phyloP scores from a whole-genome alignment of 2,113 vertebrate genomes.

The Sterrhoptilus dennistouni region DNA sequence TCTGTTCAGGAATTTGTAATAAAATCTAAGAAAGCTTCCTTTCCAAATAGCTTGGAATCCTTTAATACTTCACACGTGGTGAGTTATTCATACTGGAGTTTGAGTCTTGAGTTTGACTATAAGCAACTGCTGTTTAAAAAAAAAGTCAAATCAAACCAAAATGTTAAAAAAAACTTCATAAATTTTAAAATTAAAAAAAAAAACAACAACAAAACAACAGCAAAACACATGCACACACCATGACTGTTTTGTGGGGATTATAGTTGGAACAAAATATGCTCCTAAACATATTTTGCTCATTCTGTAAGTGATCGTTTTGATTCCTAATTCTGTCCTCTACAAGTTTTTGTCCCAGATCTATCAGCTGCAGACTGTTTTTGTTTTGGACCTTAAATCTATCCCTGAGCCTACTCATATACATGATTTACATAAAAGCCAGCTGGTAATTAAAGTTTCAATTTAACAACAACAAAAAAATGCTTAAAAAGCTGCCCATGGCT shows the following conservation, averaged over 20 bases:
- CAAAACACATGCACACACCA: slow-evolving; percentile 62
- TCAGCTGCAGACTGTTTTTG: background rate
- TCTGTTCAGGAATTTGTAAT: background rate
- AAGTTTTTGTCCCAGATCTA: background rate
- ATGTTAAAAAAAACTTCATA: slow-evolving; percentile 35
- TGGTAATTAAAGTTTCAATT: background rate
- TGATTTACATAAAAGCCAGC: background rate
- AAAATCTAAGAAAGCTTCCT: slow-evolving; percentile 14
- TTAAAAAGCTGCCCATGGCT: background rate
- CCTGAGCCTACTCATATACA: background rate
- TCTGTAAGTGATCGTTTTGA: background rate
- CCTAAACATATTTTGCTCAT: background rate
- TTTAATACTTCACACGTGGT: slow-evolving; percentile 17
- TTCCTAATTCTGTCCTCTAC: background rate
- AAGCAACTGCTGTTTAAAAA: slow-evolving; percentile 51
- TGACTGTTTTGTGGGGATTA: slow-evolving; percentile 3
- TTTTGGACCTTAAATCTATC: background rate
- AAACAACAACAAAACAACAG: background rate
- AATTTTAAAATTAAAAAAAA: slow-evolving; percentile 10
- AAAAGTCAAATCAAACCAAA: slow-evolving; percentile 28
- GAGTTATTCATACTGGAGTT: slow-evolving; percentile 22
- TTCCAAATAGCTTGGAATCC: slow-evolving; percentile 5
- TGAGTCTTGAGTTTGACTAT: slow-evolving; percentile 61
- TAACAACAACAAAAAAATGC: background rate
- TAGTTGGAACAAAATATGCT: background rate